A percentile compares a stretch with the other conserved stretches of the same genome.
Conservation (phyloP, 2,797 vertebrate species). For the Myotis findleyi region DNA sequence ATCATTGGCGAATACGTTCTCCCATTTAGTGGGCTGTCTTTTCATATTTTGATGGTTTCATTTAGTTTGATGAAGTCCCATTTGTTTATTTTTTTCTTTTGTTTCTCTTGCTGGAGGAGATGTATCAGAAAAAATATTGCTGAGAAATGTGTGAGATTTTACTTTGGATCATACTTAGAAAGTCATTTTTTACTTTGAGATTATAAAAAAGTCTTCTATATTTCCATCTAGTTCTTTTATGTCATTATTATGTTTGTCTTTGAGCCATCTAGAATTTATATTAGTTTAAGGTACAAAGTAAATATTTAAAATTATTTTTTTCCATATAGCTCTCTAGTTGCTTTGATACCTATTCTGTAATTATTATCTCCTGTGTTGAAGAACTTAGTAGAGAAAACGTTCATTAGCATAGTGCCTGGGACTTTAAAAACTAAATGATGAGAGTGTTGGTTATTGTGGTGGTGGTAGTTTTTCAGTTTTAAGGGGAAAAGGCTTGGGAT, state of each 20-base stretch:
- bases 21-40: neutral
- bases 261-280: conserved; percentile 35
- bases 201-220: neutral
- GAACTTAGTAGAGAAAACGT: neutral
- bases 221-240: conserved; percentile 50
- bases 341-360: conserved; percentile 18
- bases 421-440: neutral
- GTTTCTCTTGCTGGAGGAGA: neutral
- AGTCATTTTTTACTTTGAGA: neutral
- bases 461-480: neutral
- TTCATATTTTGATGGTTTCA: neutral
- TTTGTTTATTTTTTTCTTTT: neutral
- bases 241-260: neutral
- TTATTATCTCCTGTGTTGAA: neutral
- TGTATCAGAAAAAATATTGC: neutral
- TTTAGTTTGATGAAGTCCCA: neutral
- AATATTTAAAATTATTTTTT: neutral
- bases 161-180: neutral
- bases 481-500: neutral
- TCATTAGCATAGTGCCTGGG: neutral
- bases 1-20: neutral
- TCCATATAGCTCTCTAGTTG: neutral
- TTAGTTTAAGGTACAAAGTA: neutral
- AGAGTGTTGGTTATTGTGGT: neutral
- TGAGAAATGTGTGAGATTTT: too few relatives aligned